Conservation (phyloP, 2,113 vertebrate species). For the Xenopus laevis region DNA sequence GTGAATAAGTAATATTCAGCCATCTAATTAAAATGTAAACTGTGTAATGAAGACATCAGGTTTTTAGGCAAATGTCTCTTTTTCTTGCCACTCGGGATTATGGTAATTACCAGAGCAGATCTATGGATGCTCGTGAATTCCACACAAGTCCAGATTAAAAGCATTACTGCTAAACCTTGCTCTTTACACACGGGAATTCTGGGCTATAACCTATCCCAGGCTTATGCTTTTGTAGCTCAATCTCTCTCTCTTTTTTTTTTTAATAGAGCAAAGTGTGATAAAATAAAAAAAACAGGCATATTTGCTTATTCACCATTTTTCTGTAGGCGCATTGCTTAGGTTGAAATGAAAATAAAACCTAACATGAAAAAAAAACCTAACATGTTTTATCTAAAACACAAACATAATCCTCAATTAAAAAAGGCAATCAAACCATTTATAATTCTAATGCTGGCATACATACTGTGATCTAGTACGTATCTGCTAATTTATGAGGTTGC, state of each 20-base stretch:
- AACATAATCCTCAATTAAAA: too few species aligned
- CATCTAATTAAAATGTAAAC: conserved; percentile 99
- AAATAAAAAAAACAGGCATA: conserved; percentile 37
- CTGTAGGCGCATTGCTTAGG: too few species aligned
- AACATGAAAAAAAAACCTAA: too few species aligned
- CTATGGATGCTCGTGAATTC: conserved; percentile 89
- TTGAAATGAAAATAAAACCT: too few species aligned
- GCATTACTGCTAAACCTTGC: conserved; percentile 91
- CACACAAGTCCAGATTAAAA: conserved; percentile 95
- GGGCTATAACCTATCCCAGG: conserved; percentile 83
- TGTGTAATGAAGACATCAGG: conserved; percentile 96
- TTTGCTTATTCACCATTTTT: neutral
- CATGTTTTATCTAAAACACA: too few species aligned
- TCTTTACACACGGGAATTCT: conserved; percentile 84
- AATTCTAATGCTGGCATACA: too few species aligned
- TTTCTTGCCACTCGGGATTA: conserved; percentile 87
- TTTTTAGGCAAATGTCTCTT: conserved; percentile 94
- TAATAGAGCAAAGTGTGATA: conserved; percentile 56
- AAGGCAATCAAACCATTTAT: too few species aligned
- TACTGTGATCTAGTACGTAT: too few species aligned
- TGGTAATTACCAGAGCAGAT: conserved; percentile 97
- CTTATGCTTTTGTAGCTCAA: conserved; percentile 60
- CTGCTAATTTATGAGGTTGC: too few species aligned
- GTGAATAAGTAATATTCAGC: conserved; percentile 84
- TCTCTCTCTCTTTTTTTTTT: conserved; percentile 46